These are phyloP conservation scores for Acrobeloides nanus DNA, from an alignment of 2,888 invertebrate genomes.

Conservation along the genomic window DNA sequence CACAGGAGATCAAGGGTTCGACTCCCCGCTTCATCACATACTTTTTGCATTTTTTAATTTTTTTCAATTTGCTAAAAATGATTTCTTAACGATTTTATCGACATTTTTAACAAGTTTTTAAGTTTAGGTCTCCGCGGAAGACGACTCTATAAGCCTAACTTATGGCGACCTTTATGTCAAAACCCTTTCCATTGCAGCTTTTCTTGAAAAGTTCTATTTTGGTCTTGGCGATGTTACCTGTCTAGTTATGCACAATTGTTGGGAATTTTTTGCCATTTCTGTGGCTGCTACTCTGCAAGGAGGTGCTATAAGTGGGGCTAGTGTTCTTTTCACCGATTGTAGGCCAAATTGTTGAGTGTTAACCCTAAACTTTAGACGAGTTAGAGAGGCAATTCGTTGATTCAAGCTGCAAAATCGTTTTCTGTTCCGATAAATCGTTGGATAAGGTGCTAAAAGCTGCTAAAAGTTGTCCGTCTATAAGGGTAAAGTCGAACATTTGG, in stretches of 20 bases:
- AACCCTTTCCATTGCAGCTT: too few relatives aligned
- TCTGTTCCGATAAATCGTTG: slow-evolving; percentile 24
- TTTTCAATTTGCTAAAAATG: too few relatives aligned
- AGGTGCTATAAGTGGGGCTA: slow-evolving; percentile 42
- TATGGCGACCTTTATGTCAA: too few relatives aligned
- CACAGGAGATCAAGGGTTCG: too few relatives aligned
- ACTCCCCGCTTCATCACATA: too few relatives aligned
- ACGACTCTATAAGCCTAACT: too few relatives aligned
- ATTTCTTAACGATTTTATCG: too few relatives aligned
- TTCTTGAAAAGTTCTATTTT: slow-evolving; percentile 25
- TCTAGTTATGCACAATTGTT: slow-evolving; percentile 35
- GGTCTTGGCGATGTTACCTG: slow-evolving; percentile 31
- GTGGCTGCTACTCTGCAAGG: slow-evolving; percentile 26
- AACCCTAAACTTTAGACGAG: slow-evolving; percentile 29
- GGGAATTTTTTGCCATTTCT: slow-evolving; percentile 30
- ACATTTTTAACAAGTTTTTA: too few relatives aligned
- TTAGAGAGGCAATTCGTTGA: slow-evolving; percentile 32
- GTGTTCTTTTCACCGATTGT: slow-evolving; percentile 40
- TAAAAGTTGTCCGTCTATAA: slow-evolving; percentile 18
- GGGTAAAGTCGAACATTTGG: too few relatives aligned
- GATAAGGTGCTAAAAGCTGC: slow-evolving; percentile 29
- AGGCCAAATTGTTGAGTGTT: too few relatives aligned
- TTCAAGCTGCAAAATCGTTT: slow-evolving; percentile 21
- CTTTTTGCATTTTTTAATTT: too few relatives aligned
- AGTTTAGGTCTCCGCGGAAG: too few relatives aligned